phyloP scores from a whole-genome alignment of 2,888 invertebrate species.

The Frankliniella fusca region DNA sequence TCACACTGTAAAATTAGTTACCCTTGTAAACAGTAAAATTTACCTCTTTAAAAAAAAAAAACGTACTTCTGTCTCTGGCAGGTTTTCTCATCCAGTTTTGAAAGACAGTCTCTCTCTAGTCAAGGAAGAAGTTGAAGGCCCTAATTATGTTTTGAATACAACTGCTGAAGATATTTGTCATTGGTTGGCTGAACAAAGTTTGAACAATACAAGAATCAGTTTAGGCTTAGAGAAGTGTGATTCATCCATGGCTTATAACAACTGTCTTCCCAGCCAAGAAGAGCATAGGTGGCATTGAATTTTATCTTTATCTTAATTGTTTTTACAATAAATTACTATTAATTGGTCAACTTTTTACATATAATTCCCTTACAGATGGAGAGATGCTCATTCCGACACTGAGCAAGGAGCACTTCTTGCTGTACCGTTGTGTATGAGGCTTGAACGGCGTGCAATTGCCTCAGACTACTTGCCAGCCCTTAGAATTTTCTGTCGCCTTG shows the following conservation, averaged over 20 bases:
- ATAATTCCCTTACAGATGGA: slow-evolving; percentile 50
- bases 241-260: not conserved
- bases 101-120: not conserved
- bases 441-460: slow-evolving; percentile 56
- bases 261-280: slow-evolving; percentile 39
- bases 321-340: not conserved
- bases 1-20: not conserved
- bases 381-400: slow-evolving; percentile 46
- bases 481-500: slow-evolving; percentile 65
- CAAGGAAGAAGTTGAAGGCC: not conserved
- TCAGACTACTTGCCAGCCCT: slow-evolving; percentile 67
- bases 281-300: slow-evolving; percentile 43
- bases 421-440: slow-evolving; percentile 49
- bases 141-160: not conserved
- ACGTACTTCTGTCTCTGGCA: not conserved
- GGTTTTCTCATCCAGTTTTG: not conserved
- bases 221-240: not conserved
- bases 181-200: slow-evolving; percentile 4
- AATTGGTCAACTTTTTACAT: slow-evolving; percentile 41
- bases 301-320: slow-evolving; percentile 42
- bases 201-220: not conserved
- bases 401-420: slow-evolving; percentile 52
- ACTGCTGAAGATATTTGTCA: not conserved
- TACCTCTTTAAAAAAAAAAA: no score
- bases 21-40: no score